These are phyloP conservation scores for Sarcoramphus papa DNA, from an alignment of 2,797 vertebrate genomes.

Conservation along the genomic window DNA sequence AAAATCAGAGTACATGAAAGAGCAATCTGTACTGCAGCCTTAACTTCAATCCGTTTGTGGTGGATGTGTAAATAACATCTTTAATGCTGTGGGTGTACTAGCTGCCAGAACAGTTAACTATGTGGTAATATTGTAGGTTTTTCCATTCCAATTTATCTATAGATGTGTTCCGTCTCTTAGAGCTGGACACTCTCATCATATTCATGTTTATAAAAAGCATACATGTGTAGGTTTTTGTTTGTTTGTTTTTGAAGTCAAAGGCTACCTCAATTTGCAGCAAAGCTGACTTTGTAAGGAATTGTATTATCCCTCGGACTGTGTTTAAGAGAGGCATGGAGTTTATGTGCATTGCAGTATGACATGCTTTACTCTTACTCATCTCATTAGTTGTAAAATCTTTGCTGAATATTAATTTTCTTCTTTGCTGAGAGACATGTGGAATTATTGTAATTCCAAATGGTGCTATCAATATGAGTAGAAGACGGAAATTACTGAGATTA, in stretches of 20 bases:
- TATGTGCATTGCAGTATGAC: background rate
- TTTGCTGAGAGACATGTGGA: background rate
- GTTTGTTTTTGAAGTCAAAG: background rate
- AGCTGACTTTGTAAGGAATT: background rate
- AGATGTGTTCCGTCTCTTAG: accelerated
- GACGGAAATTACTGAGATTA: slow-evolving; percentile 43
- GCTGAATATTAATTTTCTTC: slow-evolving; percentile 40
- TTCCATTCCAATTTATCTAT: background rate
- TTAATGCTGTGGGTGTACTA: background rate
- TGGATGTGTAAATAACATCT: background rate
- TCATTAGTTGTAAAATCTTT: background rate
- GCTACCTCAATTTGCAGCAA: background rate
- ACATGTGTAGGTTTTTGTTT: background rate
- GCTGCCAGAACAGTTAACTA: background rate
- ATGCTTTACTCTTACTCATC: background rate
- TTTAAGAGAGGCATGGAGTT: background rate
- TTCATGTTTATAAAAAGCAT: background rate
- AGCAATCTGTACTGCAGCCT: background rate
- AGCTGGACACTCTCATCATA: background rate
- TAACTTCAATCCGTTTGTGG: background rate
- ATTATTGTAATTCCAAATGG: slow-evolving; percentile 30
- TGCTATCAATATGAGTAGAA: slow-evolving; percentile 24
- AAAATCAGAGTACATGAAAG: background rate
- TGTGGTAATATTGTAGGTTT: accelerated
- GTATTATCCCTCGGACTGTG: background rate